Evolutionary conservation across 2,797 vertebrate genomes (phyloP).

Genomic region (Alcedo atthis): DNA sequence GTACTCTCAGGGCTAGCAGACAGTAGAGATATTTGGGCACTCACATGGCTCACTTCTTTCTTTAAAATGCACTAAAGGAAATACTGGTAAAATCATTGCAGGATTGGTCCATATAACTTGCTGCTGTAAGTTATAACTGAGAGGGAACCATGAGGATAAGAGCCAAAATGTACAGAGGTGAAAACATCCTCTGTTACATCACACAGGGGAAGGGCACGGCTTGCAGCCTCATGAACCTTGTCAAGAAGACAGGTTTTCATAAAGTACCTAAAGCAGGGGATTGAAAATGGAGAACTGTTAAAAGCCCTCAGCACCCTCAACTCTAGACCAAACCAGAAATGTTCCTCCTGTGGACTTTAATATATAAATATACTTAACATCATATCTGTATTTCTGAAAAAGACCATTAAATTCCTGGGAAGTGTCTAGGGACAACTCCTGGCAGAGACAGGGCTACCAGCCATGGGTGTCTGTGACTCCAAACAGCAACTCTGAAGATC

Average conservation of each 20-base stretch:
- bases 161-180: neutral
- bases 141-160: neutral
- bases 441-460: neutral
- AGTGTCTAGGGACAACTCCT: neutral
- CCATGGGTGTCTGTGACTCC: neutral
- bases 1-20: neutral
- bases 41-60: neutral
- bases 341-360: neutral
- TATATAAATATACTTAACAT: neutral
- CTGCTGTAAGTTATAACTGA: neutral
- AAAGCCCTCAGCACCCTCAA: neutral
- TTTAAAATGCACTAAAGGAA: neutral
- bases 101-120: neutral
- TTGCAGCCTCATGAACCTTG: neutral
- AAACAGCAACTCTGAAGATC: neutral
- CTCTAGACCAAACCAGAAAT: neutral
- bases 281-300: neutral
- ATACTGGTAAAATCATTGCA: neutral
- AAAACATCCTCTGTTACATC: neutral
- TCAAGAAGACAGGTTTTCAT: neutral
- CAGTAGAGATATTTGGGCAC: neutral
- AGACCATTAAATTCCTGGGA: neutral
- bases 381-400: neutral
- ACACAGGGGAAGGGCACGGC: neutral
- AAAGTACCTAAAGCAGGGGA: neutral